Conservation (phyloP, 2,888 invertebrate species). For the Lithophane semibrunnea region DNA sequence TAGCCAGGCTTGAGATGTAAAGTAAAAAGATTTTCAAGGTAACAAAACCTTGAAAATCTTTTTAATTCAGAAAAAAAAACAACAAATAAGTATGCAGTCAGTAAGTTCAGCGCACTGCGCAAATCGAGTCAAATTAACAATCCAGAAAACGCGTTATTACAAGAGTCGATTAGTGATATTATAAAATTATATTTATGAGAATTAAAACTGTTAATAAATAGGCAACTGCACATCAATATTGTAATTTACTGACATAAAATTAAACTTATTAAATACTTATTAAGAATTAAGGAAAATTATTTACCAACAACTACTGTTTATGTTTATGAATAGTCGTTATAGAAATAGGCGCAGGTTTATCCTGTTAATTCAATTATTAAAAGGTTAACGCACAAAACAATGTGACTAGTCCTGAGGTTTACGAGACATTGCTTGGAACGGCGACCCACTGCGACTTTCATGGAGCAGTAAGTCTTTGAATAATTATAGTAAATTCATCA, state of each 20-base stretch:
- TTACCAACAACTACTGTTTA: neutral
- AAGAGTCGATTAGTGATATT: neutral
- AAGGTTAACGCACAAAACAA: neutral
- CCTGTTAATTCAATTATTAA: conserved; percentile 11
- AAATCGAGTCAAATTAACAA: conserved; percentile 10
- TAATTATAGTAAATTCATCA: neutral
- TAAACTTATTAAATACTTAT: neutral
- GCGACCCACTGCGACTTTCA: no score
- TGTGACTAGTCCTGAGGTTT: neutral
- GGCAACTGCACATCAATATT: conserved; percentile 8
- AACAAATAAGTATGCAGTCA: conserved; percentile 1
- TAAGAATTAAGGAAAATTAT: conserved; percentile 13
- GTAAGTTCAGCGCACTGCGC: conserved; percentile 3
- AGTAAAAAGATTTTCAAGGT: conserved; percentile 62
- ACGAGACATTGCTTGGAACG: neutral
- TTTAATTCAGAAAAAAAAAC: conserved; percentile 54
- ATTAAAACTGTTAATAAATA: neutral
- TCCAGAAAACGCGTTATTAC: conserved; percentile 5
- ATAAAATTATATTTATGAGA: neutral
- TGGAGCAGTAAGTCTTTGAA: neutral
- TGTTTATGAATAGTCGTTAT: conserved; percentile 10
- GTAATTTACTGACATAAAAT: neutral
- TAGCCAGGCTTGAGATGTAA: conserved; percentile 72
- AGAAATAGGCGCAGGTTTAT: conserved; percentile 13
- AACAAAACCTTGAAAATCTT: neutral